These are phyloP conservation scores for Ctenomys sociabilis DNA, from an alignment of 2,113 vertebrate species.

Conservation along the genomic window DNA sequence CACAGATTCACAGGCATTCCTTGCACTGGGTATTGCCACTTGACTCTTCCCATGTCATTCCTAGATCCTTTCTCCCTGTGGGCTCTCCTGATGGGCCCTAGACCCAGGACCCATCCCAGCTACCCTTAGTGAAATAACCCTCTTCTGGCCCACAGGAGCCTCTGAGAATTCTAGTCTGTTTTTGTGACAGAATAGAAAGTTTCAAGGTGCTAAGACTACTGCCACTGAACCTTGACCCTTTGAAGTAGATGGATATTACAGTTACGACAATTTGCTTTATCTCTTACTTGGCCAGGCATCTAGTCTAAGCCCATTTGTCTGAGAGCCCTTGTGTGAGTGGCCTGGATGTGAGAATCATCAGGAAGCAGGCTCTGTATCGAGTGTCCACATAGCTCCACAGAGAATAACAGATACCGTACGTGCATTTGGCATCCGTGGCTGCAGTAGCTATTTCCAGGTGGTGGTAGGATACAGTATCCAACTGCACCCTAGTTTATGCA, in stretches of 20 bases:
- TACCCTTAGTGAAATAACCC: neutral
- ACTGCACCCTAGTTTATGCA: neutral
- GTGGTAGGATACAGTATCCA: neutral
- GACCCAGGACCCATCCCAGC: neutral
- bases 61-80: neutral
- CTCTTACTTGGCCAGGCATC: neutral
- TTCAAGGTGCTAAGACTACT: too few species aligned
- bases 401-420: neutral
- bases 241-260: neutral
- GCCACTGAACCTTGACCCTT: neutral
- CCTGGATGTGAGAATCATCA: neutral
- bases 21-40: too few species aligned
- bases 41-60: neutral
- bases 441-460: neutral
- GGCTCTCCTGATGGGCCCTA: neutral
- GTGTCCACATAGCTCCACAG: too few species aligned
- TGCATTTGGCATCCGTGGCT: neutral
- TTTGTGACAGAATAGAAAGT: neutral
- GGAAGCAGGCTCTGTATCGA: too few species aligned
- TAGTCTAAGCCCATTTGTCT: neutral
- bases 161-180: neutral
- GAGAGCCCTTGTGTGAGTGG: too few species aligned
- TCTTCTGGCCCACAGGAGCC: neutral
- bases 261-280: neutral
- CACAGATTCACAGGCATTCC: neutral